phyloP scores from a whole-genome alignment of 2,113 vertebrate genomes.

The Tachuris rubrigastra region DNA sequence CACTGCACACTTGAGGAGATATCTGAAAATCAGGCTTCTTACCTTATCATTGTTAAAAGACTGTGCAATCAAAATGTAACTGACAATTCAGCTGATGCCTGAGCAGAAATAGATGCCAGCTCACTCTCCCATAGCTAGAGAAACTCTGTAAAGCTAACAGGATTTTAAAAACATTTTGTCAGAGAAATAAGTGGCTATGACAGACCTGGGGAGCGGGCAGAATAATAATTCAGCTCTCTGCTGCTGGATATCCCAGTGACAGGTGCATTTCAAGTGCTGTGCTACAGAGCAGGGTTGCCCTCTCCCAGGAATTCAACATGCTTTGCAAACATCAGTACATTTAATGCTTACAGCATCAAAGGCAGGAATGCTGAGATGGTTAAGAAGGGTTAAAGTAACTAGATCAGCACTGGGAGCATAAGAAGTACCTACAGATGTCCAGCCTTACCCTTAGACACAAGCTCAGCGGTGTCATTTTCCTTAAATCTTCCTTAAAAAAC shows the following conservation, averaged over 20 bases:
- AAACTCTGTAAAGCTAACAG: conserved; percentile 51
- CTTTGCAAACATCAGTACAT: not conserved
- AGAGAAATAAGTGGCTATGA: conserved; percentile 62
- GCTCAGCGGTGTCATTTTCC: not conserved
- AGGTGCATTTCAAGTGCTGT: not conserved
- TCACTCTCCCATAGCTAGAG: conserved; percentile 29
- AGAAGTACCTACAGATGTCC: not conserved
- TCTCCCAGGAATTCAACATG: not conserved
- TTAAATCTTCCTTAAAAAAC: not conserved
- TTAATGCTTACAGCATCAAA: accelerated
- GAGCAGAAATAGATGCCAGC: conserved; percentile 56
- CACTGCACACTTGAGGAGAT: conserved; percentile 44
- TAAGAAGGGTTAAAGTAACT: not conserved
- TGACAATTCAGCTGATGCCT: conserved; percentile 66
- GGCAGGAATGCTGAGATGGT: not conserved
- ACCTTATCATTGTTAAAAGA: conserved; percentile 65
- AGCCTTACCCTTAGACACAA: not conserved
- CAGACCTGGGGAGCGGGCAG: conserved; percentile 39
- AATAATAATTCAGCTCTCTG: conserved; percentile 32
- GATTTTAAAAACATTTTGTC: conserved; percentile 69
- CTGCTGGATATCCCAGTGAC: not conserved
- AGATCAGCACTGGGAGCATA: not conserved
- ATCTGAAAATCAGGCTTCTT: conserved; percentile 62
- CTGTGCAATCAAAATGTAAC: conserved; percentile 51
- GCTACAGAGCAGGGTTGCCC: not conserved